Base-by-base conservation (phyloP, 92 coral and sea anemone genomes). In the Umimayanthus kanabou region DNA sequence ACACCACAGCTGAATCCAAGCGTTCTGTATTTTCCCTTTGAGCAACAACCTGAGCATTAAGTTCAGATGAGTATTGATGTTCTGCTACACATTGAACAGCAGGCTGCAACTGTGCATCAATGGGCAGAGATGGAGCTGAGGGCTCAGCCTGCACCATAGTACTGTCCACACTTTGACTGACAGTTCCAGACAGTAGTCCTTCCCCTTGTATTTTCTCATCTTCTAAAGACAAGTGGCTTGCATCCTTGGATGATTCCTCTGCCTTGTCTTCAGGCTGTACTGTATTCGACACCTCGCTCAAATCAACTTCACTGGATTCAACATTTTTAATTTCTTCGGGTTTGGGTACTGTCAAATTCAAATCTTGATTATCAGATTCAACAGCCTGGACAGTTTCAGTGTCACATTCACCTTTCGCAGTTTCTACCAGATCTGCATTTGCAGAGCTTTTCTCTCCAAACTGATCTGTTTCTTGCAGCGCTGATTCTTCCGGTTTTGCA, bases 91-190 rank as follows among this genome's bases (percentile, higher is more conserved):
- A 64, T 11, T 81, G 58, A 10, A 70, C 71, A 66, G 26, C 78
- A 28, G 42, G 40, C 11, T 70, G 79, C 15, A 39, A 26, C 6
- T 25, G 66, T 43, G 78, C 43, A 72, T 70, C 87, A 45, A 1
- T 28, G 37, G 39, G 45, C 20, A 83, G 55, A 6, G 25, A 39
- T 42, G 87, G 87, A 26, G 87, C 78, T 11, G 67, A 83, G 69
- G 87, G 87, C 25, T 83, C 67, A 3, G 43, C 26, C 29, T 69
- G 53, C 22, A 28, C 87, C 87, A 69, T 20, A 26, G 0, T 43
- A 73, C 28, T 80, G 67, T 61, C 85, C 73, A 80, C 28, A 64
- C 23, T 80, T 80, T 80, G 85, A 57, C 28, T 20, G 30, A 80
- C 50, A 80, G 29, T 61, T 29, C 43, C 85, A 80, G 79, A 71